Evolutionary conservation across 2,797 vertebrate genomes (phyloP).

Genomic region (Buceros bicornis): DNA sequence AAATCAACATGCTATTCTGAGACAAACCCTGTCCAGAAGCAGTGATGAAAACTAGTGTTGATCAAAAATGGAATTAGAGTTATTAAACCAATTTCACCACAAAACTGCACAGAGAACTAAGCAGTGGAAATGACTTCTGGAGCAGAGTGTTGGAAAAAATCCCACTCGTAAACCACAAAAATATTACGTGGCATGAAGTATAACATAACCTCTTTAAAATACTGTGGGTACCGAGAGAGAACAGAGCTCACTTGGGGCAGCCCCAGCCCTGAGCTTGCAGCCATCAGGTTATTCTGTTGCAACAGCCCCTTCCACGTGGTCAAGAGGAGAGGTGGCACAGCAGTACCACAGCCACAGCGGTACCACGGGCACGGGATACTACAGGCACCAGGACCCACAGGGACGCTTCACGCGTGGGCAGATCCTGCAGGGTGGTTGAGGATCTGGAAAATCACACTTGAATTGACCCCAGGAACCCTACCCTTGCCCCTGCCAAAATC

Average conservation of each 20-base stretch:
- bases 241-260: background rate
- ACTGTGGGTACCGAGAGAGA: background rate
- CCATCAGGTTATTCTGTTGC: background rate
- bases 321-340: background rate
- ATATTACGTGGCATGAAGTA: background rate
- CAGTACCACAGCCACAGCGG: background rate
- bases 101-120: background rate
- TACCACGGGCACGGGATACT: background rate
- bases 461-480: background rate
- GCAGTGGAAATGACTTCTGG: background rate
- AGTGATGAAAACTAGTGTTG: background rate
- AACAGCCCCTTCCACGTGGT: background rate
- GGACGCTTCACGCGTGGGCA: background rate
- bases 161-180: background rate
- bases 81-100: background rate
- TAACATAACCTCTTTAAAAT: background rate
- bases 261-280: background rate
- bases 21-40: background rate
- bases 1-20: background rate
- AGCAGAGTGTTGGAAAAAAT: background rate
- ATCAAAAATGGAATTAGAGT: background rate
- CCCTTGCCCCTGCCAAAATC: background rate
- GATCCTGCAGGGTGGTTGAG: background rate
- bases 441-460: background rate
- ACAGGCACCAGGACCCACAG: background rate